phyloP scores from a whole-genome alignment of 2,113 vertebrate genomes.

The Pelobates fuscus region DNA sequence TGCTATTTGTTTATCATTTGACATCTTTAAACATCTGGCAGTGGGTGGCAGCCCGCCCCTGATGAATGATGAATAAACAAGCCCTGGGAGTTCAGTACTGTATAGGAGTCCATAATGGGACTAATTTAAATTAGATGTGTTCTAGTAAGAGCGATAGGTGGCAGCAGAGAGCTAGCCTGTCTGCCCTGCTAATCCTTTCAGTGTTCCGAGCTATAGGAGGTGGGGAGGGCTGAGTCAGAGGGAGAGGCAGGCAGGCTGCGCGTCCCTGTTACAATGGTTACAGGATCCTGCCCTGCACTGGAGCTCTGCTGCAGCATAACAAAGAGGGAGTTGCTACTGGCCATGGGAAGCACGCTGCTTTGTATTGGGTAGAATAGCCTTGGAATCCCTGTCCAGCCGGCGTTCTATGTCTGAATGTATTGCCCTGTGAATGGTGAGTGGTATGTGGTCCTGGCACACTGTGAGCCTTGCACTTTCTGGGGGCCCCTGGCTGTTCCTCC shows the following conservation, averaged over 20 bases:
- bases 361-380: background rate
- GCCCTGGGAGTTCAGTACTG: too few species aligned
- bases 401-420: background rate
- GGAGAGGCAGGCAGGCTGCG: conserved; percentile 32
- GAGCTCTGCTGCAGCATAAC: conserved; percentile 29
- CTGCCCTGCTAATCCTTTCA: background rate
- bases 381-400: background rate
- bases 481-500: conserved; percentile 4
- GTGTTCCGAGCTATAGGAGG: background rate
- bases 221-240: conserved; percentile 4
- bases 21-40: too few species aligned
- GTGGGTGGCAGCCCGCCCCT: too few species aligned
- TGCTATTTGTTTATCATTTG: too few species aligned
- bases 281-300: conserved; percentile 21
- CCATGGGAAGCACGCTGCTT: background rate
- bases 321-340: conserved; percentile 24
- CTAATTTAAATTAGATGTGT: too few species aligned
- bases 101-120: too few species aligned
- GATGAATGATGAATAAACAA: too few species aligned
- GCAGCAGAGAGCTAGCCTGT: background rate
- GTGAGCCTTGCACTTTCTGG: background rate
- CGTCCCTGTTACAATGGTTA: conserved; percentile 49
- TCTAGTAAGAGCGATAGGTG: conserved; percentile 7
- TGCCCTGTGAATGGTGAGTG: background rate
- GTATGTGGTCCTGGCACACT: conserved; percentile 16